Base-by-base conservation (phyloP, 1,140 invertebrate genomes). In the Drosophila lowei region DNA sequence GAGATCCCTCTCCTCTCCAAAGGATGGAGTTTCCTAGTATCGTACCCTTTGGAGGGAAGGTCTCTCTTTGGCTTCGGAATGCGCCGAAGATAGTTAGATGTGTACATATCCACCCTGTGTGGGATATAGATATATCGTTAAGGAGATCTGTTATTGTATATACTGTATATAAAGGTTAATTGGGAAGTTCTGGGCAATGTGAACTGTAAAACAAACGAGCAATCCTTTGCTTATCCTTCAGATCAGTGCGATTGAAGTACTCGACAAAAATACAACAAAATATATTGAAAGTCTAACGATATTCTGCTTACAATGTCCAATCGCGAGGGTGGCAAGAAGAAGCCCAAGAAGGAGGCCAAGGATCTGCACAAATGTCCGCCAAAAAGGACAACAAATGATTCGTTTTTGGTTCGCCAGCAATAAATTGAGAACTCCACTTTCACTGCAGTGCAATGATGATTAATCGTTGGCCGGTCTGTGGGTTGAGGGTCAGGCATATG, bases 61-160 rank as follows among this genome's bases (percentile, higher is more conserved):
- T 8, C 7, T 21, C 11, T 61, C 30, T 61, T 28, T 8, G 21
- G 9, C 34, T 57, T 61, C 55, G 59, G 52, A 21, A 7, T 18
- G 5, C 53, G 8, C 25, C 53, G 57, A 57, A 44, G 60, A 66
- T 34, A 38, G 16, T 34, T 23, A 16, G 48, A 15, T 23, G 6
- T 73, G 61, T 73, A 71, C 7, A 71, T 59, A 70, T 41, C 56
- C 42, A 42, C 23, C 21, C 25, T 44, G 25, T 42, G 23, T 42
- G 23, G 23, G 41, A 56, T 44, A 30, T 56, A 41, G 6, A 1
- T 73, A 58, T 15, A 41, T 28, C 8, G 2, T 6, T 71, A 57
- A 41, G 47, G n/a, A 47, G n/a, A 47, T 64, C 28, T 63, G 47
- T 73, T 73, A 9, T 44, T 73, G 59, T 73, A 64, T 47, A 64